phyloP scores from a whole-genome alignment of 2,113 vertebrate genomes.

The Eurypyga helias region DNA sequence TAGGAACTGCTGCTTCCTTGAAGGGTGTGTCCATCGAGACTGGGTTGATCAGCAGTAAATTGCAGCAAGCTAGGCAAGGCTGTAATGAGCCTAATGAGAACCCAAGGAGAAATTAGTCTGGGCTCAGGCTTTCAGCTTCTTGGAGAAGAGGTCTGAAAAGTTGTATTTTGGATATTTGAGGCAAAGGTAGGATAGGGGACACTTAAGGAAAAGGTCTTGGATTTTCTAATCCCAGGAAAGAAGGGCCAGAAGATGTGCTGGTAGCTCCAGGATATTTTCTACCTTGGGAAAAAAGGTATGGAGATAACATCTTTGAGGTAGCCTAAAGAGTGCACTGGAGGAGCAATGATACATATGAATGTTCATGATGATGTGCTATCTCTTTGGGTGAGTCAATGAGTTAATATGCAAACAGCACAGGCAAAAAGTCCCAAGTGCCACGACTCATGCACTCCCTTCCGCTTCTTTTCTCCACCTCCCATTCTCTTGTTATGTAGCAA shows the following conservation, averaged over 20 bases:
- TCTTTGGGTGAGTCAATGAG: conserved; percentile 22
- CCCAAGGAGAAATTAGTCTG: background rate
- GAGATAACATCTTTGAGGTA: conserved; percentile 37
- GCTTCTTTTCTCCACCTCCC: background rate
- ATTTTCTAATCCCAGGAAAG: background rate
- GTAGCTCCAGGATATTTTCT: background rate
- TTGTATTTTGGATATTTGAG: background rate
- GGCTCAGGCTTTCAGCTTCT: background rate
- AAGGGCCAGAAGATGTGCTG: background rate
- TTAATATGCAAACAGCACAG: background rate
- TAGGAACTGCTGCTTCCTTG: conserved; percentile 47
- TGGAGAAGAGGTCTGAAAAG: background rate
- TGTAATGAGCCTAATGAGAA: conserved; percentile 55
- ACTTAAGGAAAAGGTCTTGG: background rate
- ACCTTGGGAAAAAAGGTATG: background rate
- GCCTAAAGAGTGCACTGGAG: background rate
- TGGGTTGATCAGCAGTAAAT: conserved; percentile 58
- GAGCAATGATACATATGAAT: background rate
- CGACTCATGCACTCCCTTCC: background rate
- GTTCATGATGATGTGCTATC: background rate
- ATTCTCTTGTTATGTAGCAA: background rate
- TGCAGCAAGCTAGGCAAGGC: conserved; percentile 26
- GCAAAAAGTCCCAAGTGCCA: background rate
- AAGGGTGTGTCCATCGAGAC: conserved; percentile 21
- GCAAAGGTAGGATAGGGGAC: background rate